Evolutionary conservation across 2,888 invertebrate species (phyloP).

Genomic region (Dicyrtomina minuta): DNA sequence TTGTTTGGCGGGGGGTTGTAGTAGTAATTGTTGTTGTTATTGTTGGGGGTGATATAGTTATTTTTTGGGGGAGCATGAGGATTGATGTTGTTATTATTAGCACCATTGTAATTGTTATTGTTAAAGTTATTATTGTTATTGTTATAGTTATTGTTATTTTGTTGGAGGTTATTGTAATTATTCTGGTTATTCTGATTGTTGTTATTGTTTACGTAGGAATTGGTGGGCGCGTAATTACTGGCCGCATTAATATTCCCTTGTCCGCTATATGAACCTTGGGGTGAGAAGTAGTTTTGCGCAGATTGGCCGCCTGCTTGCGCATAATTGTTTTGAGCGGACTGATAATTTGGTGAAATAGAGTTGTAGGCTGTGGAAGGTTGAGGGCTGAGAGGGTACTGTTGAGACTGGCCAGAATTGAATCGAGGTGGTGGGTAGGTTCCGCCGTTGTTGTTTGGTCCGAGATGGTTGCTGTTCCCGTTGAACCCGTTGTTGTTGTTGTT

Average conservation of each 20-base stretch:
- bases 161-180: conserved; percentile 31
- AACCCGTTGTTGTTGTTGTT: not conserved
- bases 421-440: not conserved
- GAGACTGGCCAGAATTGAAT: not conserved
- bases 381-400: not conserved
- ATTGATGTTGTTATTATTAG: conserved; percentile 1
- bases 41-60: too few relatives aligned
- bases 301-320: conserved; percentile 17
- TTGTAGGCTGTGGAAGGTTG: conserved; percentile 1
- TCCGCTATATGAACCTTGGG: conserved; percentile 34
- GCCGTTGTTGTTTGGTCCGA: not conserved
- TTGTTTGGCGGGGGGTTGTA: conserved; percentile 1
- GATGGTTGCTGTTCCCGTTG: conserved; percentile 20
- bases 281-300: conserved; percentile 20
- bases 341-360: conserved; percentile 21
- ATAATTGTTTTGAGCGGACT: conserved; percentile 32
- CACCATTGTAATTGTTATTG: not conserved
- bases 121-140: conserved; percentile 6
- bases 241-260: conserved; percentile 35
- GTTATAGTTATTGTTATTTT: conserved; percentile 30
- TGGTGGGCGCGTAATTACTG: conserved; percentile 48
- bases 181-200: conserved; percentile 12
- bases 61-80: too few relatives aligned
- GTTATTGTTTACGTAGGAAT: conserved; percentile 41
- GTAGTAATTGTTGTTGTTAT: not conserved